Conservation (phyloP, 1,140 invertebrate genomes). For the Scaptomyza montana region DNA sequence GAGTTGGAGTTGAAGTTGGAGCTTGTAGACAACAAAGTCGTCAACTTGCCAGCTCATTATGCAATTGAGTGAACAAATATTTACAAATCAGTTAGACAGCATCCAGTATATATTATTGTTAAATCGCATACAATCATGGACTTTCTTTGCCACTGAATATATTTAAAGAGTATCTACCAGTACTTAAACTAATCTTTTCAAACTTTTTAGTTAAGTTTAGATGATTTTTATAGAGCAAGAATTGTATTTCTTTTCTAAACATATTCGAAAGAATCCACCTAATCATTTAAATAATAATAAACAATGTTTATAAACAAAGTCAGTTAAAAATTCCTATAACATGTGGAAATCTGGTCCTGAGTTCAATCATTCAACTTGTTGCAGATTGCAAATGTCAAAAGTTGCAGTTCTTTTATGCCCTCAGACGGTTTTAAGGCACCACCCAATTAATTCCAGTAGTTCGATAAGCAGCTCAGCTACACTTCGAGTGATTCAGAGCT, state of each 20-base stretch:
- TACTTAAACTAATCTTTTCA: no score
- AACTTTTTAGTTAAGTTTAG: neutral
- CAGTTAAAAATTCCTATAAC: no score
- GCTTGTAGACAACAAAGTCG: constrained; percentile 25
- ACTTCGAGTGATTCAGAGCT: constrained; percentile 30
- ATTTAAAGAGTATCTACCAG: neutral
- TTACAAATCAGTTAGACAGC: constrained; percentile 21
- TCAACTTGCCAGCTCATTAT: constrained; percentile 42
- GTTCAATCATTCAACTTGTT: neutral
- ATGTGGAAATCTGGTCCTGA: neutral
- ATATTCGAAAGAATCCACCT: no score
- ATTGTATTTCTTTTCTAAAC: no score
- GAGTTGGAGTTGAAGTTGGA: neutral
- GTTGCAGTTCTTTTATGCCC: neutral
- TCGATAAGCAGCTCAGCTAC: constrained; percentile 26
- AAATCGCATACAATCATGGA: neutral
- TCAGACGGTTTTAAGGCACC: neutral
- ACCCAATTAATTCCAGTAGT: constrained; percentile 27
- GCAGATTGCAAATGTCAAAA: constrained; percentile 23
- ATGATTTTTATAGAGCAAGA: no score
- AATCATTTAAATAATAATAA: no score
- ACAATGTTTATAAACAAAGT: no score
- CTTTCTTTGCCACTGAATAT: neutral
- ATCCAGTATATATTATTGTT: neutral
- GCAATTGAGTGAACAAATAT: constrained; percentile 45